These are phyloP conservation scores for Tokudaia tokunoshimensis DNA, from an alignment of 2,797 vertebrate genomes.

Conservation along the genomic window DNA sequence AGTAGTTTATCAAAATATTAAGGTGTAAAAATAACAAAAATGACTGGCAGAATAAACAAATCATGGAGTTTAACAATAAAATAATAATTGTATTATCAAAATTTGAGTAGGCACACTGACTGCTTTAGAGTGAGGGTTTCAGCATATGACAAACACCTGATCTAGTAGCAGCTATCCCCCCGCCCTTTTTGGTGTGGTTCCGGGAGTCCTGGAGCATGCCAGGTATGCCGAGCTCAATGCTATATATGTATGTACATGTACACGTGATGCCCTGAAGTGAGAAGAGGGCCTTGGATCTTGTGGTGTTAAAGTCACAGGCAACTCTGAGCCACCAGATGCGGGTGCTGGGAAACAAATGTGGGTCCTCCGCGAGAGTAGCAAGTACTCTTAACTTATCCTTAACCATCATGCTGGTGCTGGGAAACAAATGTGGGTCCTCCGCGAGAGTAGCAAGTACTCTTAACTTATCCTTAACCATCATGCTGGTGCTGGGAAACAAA, in stretches of 20 bases:
- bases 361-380: background rate
- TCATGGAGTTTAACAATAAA: conserved; percentile 16
- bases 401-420: background rate
- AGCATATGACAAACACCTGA: background rate
- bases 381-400: background rate
- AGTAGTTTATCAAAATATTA: conserved; percentile 51
- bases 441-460: background rate
- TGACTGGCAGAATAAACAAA: background rate
- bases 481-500: too few relatives aligned
- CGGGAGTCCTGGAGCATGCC: background rate
- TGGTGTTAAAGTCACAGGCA: background rate
- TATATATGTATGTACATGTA: background rate
- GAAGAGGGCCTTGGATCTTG: background rate
- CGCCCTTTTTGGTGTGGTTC: too few relatives aligned
- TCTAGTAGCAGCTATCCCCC: background rate
- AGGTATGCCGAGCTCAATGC: background rate
- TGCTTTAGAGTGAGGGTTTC: background rate
- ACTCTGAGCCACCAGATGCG: background rate
- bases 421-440: background rate
- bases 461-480: too few relatives aligned
- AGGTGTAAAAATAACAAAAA: conserved; percentile 59
- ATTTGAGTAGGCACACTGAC: background rate
- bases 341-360: background rate
- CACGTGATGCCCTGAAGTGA: background rate
- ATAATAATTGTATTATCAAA: background rate